phyloP scores from a whole-genome alignment of 2,888 invertebrate species.

The Drosophila quinaria region DNA sequence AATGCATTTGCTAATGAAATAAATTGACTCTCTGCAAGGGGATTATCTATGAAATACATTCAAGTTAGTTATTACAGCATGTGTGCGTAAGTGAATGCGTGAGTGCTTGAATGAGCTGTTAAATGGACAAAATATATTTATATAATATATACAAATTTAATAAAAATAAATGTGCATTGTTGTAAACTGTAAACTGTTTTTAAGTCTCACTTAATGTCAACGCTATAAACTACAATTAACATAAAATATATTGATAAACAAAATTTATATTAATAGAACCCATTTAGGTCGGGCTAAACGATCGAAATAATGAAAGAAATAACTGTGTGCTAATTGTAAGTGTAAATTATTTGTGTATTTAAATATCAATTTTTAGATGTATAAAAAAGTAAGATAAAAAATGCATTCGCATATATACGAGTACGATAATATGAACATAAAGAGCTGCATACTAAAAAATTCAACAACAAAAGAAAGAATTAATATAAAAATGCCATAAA shows the following conservation, averaged over 20 bases:
- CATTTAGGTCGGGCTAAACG: constrained; percentile 33
- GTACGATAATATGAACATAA: constrained; percentile 33
- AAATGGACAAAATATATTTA: constrained; percentile 30
- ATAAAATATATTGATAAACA: constrained; percentile 23
- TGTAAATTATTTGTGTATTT: constrained; percentile 81
- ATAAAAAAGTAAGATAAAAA: constrained; percentile 53
- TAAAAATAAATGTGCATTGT: constrained; percentile 73
- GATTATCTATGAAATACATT: constrained; percentile 56
- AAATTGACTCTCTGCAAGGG: neutral
- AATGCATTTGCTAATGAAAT: neutral
- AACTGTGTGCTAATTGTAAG: constrained; percentile 72
- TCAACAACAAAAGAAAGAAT: constrained; percentile 29
- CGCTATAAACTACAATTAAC: constrained; percentile 74
- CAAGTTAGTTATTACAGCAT: constrained; percentile 18
- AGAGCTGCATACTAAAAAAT: constrained; percentile 67
- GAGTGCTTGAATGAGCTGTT: constrained; percentile 17
- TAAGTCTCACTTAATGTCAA: constrained; percentile 77
- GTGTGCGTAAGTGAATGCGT: constrained; percentile 10
- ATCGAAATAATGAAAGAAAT: constrained; percentile 34
- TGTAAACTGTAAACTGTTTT: constrained; percentile 79
- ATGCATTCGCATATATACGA: constrained; percentile 70
- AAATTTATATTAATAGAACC: constrained; percentile 17
- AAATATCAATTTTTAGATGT: constrained; percentile 76
- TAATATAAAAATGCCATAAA: constrained; percentile 75
- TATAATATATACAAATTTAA: constrained; percentile 31